Evolutionary conservation across 2,113 vertebrate species (phyloP).

Genomic region (Proteles cristata): DNA sequence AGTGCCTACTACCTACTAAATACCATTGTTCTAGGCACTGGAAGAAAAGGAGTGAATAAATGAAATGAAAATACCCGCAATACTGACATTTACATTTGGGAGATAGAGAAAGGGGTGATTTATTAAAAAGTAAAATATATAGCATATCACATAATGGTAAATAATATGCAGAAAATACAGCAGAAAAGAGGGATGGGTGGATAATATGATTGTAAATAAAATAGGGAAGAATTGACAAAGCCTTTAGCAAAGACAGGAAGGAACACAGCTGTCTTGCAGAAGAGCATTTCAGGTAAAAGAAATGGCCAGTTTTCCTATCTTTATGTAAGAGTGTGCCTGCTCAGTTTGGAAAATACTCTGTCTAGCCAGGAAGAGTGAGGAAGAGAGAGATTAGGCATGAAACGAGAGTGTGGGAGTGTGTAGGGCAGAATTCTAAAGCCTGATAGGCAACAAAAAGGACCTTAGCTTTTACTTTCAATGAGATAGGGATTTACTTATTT

Average conservation of each 20-base stretch:
- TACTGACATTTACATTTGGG: background rate
- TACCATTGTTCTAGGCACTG: background rate
- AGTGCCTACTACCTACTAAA: background rate
- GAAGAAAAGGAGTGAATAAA: background rate
- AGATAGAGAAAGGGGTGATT: background rate
- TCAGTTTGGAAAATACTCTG: background rate
- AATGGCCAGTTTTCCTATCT: background rate
- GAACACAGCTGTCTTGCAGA: background rate
- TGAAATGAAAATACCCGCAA: background rate
- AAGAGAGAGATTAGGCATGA: background rate
- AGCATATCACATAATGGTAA: background rate
- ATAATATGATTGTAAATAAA: background rate
- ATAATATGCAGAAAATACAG: background rate
- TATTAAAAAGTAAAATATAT: background rate
- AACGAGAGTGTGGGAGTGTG: fast-evolving
- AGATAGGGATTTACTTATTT: background rate
- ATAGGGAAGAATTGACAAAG: background rate
- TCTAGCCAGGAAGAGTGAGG: background rate
- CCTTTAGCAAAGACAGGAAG: background rate
- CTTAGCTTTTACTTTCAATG: background rate
- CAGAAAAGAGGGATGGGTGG: background rate
- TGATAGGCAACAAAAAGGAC: background rate
- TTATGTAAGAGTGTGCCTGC: background rate
- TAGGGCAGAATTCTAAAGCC: background rate
- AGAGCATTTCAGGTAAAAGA: background rate